phyloP scores from a whole-genome alignment of 1,140 invertebrate genomes.

The Lucilia sericata region DNA sequence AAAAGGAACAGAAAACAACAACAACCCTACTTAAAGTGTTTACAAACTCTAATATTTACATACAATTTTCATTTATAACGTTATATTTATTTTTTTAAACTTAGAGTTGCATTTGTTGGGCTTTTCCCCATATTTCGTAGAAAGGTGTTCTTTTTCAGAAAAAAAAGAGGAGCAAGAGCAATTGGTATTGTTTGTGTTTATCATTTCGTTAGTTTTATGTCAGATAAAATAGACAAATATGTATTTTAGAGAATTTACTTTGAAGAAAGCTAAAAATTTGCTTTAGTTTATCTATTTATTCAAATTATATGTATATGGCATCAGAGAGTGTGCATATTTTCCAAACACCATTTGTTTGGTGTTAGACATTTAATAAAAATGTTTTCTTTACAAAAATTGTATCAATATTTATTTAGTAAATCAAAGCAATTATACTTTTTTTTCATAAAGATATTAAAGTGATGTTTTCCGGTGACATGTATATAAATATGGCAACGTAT shows the following conservation, averaged over 20 bases:
- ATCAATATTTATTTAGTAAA: background rate
- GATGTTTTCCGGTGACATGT: constrained; percentile 4
- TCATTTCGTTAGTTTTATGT: background rate
- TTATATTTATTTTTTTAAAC: background rate
- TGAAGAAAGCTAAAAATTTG: background rate
- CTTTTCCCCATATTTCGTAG: background rate
- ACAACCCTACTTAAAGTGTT: background rate
- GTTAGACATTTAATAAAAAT: constrained; percentile 23
- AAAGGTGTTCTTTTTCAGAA: background rate
- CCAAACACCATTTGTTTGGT: background rate
- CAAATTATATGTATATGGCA: background rate
- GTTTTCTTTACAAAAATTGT: background rate
- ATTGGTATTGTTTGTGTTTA: too few species aligned
- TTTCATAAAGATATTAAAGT: background rate
- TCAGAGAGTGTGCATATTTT: background rate
- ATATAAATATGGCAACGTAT: too few species aligned
- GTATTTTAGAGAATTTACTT: background rate
- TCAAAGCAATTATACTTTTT: background rate
- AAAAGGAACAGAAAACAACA: background rate
- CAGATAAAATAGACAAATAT: background rate
- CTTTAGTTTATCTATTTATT: background rate
- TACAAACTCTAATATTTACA: background rate
- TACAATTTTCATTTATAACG: background rate
- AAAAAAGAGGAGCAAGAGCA: too few species aligned
- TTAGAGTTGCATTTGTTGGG: background rate